These are phyloP conservation scores for Cygnus atratus DNA, from an alignment of 2,113 vertebrate species.

Conservation along the genomic window DNA sequence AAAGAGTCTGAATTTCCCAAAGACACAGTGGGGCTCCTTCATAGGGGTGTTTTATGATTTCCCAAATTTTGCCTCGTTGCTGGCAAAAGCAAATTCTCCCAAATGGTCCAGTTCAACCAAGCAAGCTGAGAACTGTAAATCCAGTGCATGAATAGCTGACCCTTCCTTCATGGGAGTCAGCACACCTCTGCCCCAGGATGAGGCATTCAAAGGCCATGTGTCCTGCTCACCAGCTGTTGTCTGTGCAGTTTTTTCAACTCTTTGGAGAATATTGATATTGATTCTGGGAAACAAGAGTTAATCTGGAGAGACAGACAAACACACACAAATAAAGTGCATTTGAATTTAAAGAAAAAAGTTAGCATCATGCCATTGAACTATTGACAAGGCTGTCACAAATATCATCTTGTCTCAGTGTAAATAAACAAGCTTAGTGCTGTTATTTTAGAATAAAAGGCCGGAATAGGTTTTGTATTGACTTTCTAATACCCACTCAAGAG, in stretches of 20 bases:
- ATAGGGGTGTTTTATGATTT: background rate
- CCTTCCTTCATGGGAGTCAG: background rate
- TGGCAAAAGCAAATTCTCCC: background rate
- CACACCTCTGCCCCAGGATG: background rate
- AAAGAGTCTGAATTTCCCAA: background rate
- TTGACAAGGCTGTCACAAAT: slow-evolving; percentile 72
- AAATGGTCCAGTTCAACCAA: background rate
- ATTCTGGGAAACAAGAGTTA: slow-evolving; percentile 38
- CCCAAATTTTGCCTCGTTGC: background rate
- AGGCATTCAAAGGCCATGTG: background rate
- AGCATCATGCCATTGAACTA: slow-evolving; percentile 46
- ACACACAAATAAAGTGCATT: slow-evolving; percentile 31
- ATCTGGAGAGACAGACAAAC: slow-evolving; percentile 29
- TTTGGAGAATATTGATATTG: slow-evolving; percentile 49
- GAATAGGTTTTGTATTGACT: slow-evolving; percentile 75
- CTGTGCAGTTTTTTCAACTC: background rate
- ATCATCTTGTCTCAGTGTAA: slow-evolving; percentile 67
- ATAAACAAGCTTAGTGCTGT: slow-evolving; percentile 73
- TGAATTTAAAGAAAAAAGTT: slow-evolving; percentile 62
- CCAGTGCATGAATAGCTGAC: background rate
- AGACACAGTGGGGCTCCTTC: background rate
- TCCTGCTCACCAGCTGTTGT: background rate
- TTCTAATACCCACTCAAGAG: slow-evolving; percentile 66
- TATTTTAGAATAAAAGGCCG: slow-evolving; percentile 68
- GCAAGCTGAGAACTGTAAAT: background rate